Evolutionary conservation across 2,888 invertebrate species (phyloP).

Genomic region (Galerucella nymphaeae): DNA sequence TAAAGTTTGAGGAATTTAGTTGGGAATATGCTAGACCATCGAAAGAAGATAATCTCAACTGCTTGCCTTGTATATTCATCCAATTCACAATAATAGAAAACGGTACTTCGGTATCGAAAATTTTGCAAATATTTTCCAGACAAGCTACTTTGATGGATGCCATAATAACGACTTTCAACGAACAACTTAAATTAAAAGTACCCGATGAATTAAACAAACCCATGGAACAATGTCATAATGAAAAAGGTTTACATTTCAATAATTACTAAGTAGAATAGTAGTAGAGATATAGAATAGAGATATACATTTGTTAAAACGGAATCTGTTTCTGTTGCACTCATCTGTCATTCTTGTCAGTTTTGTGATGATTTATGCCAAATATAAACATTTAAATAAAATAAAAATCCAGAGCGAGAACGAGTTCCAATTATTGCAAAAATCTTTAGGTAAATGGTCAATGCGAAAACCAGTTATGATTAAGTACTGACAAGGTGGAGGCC

Average conservation of each 20-base stretch:
- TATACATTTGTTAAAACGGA: no score
- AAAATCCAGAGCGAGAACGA: no score
- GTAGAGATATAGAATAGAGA: no score
- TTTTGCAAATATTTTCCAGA: conserved; percentile 75
- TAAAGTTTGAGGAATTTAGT: conserved; percentile 89
- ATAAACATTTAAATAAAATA: no score
- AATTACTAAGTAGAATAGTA: no score
- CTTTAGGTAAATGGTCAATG: no score
- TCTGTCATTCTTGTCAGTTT: no score
- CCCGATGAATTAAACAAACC: conserved; percentile 65
- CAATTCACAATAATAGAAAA: conserved; percentile 88
- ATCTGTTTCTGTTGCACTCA: no score
- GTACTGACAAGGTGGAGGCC: no score
- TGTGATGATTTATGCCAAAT: no score
- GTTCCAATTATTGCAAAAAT: no score
- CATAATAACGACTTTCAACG: conserved; percentile 84
- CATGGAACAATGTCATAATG: conserved; percentile 55
- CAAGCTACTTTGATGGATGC: conserved; percentile 87
- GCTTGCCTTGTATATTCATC: conserved; percentile 90
- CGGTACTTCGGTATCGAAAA: conserved; percentile 81
- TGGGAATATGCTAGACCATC: conserved; percentile 94
- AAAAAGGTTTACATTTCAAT: conserved; percentile 53
- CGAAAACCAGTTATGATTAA: no score
- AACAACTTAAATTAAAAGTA: conserved; percentile 72
- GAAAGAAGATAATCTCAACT: conserved; percentile 84